phyloP scores from a whole-genome alignment of 1,140 invertebrate species.

The Vanessa tameamea region DNA sequence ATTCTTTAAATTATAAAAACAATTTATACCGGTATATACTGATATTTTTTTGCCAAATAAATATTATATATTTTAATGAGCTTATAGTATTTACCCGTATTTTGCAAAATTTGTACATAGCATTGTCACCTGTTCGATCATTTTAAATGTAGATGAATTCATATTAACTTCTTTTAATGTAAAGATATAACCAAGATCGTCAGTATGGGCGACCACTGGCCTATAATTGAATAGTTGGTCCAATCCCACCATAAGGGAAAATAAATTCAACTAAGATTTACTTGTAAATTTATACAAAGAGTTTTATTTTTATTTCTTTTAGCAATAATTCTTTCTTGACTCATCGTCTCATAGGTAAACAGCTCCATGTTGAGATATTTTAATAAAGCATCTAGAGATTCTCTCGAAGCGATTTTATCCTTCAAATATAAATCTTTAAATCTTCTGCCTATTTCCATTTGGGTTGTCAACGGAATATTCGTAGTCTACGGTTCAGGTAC shows the following conservation, averaged over 20 bases:
- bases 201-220: conserved; percentile 40
- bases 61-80: not conserved
- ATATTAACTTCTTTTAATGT: conserved; percentile 19
- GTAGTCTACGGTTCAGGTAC: conserved; percentile 36
- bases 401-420: conserved; percentile 22
- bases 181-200: conserved; percentile 55
- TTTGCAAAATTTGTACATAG: not conserved
- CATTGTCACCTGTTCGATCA: conserved; percentile 44
- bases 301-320: conserved; percentile 37
- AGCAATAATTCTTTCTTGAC: conserved; percentile 40
- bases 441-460: conserved; percentile 46
- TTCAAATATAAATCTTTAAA: conserved; percentile 50
- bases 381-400: conserved; percentile 37
- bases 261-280: conserved; percentile 45
- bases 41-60: too few relatives aligned
- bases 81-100: not conserved
- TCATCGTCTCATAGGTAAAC: conserved; percentile 36
- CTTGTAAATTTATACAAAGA: conserved; percentile 56
- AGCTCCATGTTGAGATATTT: conserved; percentile 37
- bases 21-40: too few relatives aligned
- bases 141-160: conserved; percentile 40
- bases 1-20: not conserved
- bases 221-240: conserved; percentile 22
- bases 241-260: conserved; percentile 21
- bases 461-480: conserved; percentile 30